phyloP scores from a whole-genome alignment of 2,888 invertebrate genomes.

The Hyles lineata region DNA sequence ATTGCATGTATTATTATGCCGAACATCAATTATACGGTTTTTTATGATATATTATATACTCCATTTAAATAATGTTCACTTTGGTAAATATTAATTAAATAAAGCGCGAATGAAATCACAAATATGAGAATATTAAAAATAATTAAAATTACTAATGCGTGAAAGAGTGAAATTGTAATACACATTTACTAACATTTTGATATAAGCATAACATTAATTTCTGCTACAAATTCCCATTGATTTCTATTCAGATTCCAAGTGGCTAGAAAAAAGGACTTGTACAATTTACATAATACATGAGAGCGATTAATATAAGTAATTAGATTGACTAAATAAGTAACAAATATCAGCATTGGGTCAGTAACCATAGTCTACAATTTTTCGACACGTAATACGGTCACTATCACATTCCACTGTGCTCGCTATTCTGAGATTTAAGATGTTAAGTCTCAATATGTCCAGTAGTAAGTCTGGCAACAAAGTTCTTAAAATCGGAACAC shows the following conservation, averaged over 20 bases:
- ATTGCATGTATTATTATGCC: too few relatives aligned
- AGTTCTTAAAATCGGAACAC: too few relatives aligned
- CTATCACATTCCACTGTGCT: too few relatives aligned
- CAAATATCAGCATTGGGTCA: neutral
- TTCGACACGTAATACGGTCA: too few relatives aligned
- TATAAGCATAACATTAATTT: neutral
- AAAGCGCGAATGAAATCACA: too few relatives aligned
- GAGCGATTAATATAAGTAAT: neutral
- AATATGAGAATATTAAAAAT: neutral
- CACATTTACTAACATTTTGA: slow-evolving; percentile 5
- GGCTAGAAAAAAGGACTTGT: neutral
- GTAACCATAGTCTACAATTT: neutral
- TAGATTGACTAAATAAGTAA: neutral
- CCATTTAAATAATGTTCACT: too few relatives aligned
- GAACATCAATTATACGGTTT: too few relatives aligned
- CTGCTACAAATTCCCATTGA: neutral
- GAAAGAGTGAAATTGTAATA: slow-evolving; percentile 1
- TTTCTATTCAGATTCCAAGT: neutral
- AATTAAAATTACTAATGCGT: neutral
- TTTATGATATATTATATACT: too few relatives aligned
- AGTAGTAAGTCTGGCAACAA: too few relatives aligned
- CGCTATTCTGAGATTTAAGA: too few relatives aligned
- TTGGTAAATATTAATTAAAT: too few relatives aligned
- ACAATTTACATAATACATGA: slow-evolving; percentile 2
- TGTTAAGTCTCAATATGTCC: too few relatives aligned